Evolutionary conservation across 2,113 vertebrate species (phyloP).

Genomic region (Tachysurus vachellii): DNA sequence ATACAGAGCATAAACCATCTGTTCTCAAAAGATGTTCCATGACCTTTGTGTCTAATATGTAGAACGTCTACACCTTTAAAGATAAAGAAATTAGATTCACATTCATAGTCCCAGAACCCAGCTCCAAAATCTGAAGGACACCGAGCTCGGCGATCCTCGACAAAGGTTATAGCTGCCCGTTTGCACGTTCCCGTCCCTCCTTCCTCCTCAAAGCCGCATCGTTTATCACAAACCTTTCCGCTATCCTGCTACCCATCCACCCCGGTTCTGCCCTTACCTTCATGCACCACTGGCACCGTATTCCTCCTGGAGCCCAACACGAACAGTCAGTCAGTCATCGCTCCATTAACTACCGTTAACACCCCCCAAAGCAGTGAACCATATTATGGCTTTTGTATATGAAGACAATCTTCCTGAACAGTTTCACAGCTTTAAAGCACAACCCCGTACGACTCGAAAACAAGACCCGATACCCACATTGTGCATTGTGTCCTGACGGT

Average conservation of each 20-base stretch:
- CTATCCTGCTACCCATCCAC: slow-evolving; percentile 55
- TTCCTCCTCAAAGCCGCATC: slow-evolving; percentile 59
- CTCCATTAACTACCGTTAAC: not conserved
- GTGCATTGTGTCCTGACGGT: not conserved
- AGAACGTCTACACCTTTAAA: slow-evolving; percentile 60
- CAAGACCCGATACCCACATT: not conserved
- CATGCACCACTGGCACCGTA: slow-evolving; percentile 52
- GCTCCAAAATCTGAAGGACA: not conserved
- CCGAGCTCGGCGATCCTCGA: not conserved
- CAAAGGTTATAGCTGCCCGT: slow-evolving; percentile 16
- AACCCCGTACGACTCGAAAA: not conserved
- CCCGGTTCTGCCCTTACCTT: slow-evolving; percentile 61
- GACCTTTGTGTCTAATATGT: slow-evolving; percentile 22
- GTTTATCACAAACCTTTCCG: slow-evolving; percentile 66
- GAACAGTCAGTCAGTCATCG: slow-evolving; percentile 19
- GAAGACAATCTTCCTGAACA: slow-evolving; percentile 9
- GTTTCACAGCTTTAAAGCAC: slow-evolving; percentile 12
- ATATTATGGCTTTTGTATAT: slow-evolving; percentile 33
- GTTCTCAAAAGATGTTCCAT: not conserved
- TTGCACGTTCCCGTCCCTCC: not conserved
- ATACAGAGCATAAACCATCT: not conserved
- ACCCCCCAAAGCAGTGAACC: not conserved
- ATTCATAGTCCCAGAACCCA: not conserved
- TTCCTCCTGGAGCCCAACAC: slow-evolving; percentile 6
- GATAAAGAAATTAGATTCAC: not conserved